A percentile compares a stretch with the other conserved stretches of the same genome.
These are phyloP conservation scores for Sebastes vulpes DNA, from an alignment of 2,797 vertebrate genomes.

Conservation along the genomic window DNA sequence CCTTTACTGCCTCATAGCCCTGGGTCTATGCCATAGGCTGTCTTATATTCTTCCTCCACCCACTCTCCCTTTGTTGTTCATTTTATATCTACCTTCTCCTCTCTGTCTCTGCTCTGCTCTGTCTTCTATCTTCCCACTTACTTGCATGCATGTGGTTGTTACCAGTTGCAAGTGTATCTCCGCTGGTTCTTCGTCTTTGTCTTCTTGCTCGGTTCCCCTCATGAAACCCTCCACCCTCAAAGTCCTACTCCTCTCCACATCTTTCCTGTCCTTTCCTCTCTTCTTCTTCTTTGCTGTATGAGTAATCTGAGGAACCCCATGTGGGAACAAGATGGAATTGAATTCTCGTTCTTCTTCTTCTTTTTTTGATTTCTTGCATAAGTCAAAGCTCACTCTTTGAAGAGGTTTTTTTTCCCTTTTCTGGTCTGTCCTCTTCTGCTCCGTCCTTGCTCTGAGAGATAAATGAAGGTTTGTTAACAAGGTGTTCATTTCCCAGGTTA, in stretches of 20 bases:
- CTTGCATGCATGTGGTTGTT: not conserved
- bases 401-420: not conserved
- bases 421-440: conserved; percentile 24
- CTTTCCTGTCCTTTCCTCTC: not conserved
- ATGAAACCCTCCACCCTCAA: not conserved
- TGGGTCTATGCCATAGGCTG: conserved; percentile 18
- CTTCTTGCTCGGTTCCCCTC: not conserved
- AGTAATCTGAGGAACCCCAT: conserved; percentile 34
- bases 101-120: conserved; percentile 27
- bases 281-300: conserved; percentile 5
- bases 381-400: conserved; percentile 51
- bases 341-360: conserved; percentile 47
- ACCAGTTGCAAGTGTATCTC: not conserved
- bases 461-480: conserved; percentile 43
- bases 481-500: conserved; percentile 41
- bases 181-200: conserved; percentile 12
- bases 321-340: conserved; percentile 39
- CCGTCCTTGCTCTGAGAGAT: conserved; percentile 37
- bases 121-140: conserved; percentile 12
- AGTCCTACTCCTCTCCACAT: not conserved
- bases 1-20: conserved; percentile 11
- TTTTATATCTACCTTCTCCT: conserved; percentile 4
- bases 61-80: conserved; percentile 14
- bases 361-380: conserved; percentile 27
- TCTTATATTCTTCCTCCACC: conserved; percentile 24